Evolutionary conservation across 2,888 invertebrate species (phyloP), one percentile per base, ranked within the genome.

Genomic region (Tortrix viridana): DNA sequence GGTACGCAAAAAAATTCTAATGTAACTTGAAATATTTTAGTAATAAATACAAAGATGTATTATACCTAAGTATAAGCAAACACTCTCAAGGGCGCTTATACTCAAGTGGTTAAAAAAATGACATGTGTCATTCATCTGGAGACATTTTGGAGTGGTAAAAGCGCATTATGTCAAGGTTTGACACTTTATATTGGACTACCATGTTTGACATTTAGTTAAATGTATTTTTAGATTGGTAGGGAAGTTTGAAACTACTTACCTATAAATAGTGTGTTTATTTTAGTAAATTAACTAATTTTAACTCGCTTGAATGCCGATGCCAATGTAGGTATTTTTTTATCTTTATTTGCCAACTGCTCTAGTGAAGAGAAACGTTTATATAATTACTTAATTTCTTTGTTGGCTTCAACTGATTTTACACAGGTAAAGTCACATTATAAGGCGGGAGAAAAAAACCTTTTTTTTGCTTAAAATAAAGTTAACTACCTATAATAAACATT

Each of bases 121-220:
- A 79, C 85, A 78, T 81, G 85, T 80, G 84, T 68, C 74, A 53
- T 38, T 22, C 57, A 58, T 47, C 52, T 63, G 16, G 38, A 22
- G 18, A 26, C 19, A 43, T 23, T 38, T 7, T 18, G 44, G 12
- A n/a, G 32, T 43, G 20, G 23, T 55, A 56, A 47, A 44, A 50
- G 47, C 46, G 47, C 58, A 43, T 58, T 43, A 63, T 67, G 76
- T 70, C 71, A 69, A 60, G 69, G 70, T 76, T 63, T 58, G 63
- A 58, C 57, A 63, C 53, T 26, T 58, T 43, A 84, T 87, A 89
- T 85, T 85, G 86, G 81, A 72, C 74, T 80, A 76, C 67, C 81
- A 64, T 87, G 87, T 86, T 56, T 62, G 64, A 65, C 65, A 43
- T 60, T 23, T 46, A 47, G 32, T 52, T 20, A 12, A 48, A 49